phyloP scores from a whole-genome alignment of 92 coral and sea anemone species.

The Phenganax subtilis region DNA sequence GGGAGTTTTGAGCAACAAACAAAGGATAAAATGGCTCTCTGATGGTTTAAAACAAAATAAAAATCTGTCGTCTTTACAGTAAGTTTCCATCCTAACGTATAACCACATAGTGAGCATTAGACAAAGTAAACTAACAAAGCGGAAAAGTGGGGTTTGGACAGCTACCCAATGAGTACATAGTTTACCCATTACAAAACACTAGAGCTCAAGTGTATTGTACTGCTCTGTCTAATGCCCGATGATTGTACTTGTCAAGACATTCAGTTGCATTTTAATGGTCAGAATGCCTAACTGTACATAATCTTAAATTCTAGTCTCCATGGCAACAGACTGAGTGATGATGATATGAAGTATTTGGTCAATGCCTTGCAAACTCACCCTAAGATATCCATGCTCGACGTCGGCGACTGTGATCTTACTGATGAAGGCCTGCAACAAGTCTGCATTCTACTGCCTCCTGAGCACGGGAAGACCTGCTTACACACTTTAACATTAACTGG shows the following conservation, averaged over 20 bases:
- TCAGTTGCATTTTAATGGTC: neutral
- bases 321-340: slow-evolving; percentile 85
- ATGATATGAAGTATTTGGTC: slow-evolving; percentile 70
- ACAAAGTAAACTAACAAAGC: neutral
- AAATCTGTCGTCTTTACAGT: slow-evolving; percentile 73
- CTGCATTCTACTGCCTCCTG: slow-evolving; percentile 70
- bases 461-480: slow-evolving; percentile 58
- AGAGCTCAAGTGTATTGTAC: neutral
- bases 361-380: slow-evolving; percentile 81
- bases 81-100: slow-evolving; percentile 43
- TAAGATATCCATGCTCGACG: slow-evolving; percentile 72
- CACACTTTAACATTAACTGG: slow-evolving; percentile 79
- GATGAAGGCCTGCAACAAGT: slow-evolving; percentile 84
- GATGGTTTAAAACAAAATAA: slow-evolving; percentile 76
- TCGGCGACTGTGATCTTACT: slow-evolving; percentile 89
- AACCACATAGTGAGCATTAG: neutral
- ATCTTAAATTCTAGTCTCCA: slow-evolving; percentile 58
- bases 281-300: too few species aligned
- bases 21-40: slow-evolving; percentile 80
- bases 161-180: too few species aligned
- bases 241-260: neutral
- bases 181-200: too few species aligned
- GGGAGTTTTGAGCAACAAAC: slow-evolving; percentile 86
- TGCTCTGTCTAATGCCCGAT: neutral
- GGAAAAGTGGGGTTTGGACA: too few species aligned